A percentile compares a stretch with the other conserved stretches of the same genome.
These are phyloP conservation scores for Drosophila merina DNA, from an alignment of 2,888 invertebrate species.

Conservation along the genomic window DNA sequence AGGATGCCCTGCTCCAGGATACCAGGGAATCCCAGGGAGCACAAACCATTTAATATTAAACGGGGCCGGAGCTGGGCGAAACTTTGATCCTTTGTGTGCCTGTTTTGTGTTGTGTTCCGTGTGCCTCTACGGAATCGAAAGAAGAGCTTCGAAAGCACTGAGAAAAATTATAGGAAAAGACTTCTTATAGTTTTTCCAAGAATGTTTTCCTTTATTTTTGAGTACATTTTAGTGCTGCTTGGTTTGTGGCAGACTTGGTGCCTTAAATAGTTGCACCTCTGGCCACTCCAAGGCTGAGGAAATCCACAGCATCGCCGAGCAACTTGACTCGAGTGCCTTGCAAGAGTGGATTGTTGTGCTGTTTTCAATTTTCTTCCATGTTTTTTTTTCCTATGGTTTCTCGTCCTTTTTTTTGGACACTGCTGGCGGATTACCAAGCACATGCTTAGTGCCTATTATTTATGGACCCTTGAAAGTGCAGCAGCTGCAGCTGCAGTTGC, in stretches of 20 bases:
- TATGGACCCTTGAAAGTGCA: conserved; percentile 37
- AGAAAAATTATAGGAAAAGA: too few species aligned
- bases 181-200: too few species aligned
- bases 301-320: conserved; percentile 1
- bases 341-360: conserved; percentile 32
- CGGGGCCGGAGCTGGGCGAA: conserved; percentile 36
- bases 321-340: conserved; percentile 3
- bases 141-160: neutral
- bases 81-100: conserved; percentile 51
- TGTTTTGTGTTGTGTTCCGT: too few species aligned
- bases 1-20: neutral
- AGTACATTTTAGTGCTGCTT: neutral
- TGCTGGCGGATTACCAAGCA: conserved; percentile 41
- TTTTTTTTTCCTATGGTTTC: neutral
- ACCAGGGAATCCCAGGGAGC: conserved; percentile 1
- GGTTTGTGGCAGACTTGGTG: conserved; percentile 19
- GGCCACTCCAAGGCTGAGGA: conserved; percentile 23
- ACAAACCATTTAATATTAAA: conserved; percentile 59
- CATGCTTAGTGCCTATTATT: conserved; percentile 51
- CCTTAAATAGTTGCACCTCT: conserved; percentile 43
- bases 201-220: neutral
- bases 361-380: conserved; percentile 11
- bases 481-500: conserved; percentile 6
- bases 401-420: conserved; percentile 23
- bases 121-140: conserved; percentile 1